Evolutionary conservation across 1,140 invertebrate species (phyloP).

Genomic region (Macrobrachium nipponense): DNA sequence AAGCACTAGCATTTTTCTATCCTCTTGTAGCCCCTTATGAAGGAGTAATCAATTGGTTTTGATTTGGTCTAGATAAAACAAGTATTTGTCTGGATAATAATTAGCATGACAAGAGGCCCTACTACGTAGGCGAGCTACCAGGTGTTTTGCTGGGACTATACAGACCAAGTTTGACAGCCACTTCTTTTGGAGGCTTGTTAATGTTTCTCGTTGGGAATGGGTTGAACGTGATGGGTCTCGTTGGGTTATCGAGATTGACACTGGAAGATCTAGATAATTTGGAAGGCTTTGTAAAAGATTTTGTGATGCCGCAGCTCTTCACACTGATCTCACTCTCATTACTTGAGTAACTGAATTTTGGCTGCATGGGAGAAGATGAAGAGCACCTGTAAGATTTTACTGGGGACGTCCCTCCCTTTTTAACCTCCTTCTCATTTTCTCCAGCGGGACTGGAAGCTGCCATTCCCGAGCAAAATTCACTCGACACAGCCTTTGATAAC

Average conservation of each 20-base stretch:
- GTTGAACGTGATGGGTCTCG: constrained; percentile 47
- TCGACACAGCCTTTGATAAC: no score
- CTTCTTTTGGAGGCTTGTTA: constrained; percentile 43
- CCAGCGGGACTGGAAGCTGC: no score
- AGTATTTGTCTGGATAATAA: background rate
- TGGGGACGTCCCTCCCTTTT: no score
- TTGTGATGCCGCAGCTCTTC: background rate
- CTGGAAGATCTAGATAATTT: constrained; percentile 17
- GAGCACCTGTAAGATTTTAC: no score
- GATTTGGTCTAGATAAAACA: background rate
- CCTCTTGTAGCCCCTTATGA: no score
- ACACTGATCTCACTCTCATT: background rate
- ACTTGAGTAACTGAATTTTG: no score
- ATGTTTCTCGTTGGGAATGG: constrained; percentile 50
- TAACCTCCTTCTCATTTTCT: no score
- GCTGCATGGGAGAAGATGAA: no score
- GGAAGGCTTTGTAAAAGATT: constrained; percentile 16
- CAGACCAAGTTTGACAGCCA: constrained; percentile 47
- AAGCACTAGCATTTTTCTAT: no score
- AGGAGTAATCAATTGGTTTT: no score
- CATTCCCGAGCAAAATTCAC: no score
- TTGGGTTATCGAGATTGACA: constrained; percentile 6
- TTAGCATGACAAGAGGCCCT: no score
- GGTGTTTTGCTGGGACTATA: constrained; percentile 51
- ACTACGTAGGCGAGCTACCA: constrained; percentile 27